A percentile compares a stretch with the other conserved stretches of the same genome.
These are phyloP conservation scores for Stegostoma tigrinum DNA, from an alignment of 2,113 vertebrate species.

Conservation along the genomic window DNA sequence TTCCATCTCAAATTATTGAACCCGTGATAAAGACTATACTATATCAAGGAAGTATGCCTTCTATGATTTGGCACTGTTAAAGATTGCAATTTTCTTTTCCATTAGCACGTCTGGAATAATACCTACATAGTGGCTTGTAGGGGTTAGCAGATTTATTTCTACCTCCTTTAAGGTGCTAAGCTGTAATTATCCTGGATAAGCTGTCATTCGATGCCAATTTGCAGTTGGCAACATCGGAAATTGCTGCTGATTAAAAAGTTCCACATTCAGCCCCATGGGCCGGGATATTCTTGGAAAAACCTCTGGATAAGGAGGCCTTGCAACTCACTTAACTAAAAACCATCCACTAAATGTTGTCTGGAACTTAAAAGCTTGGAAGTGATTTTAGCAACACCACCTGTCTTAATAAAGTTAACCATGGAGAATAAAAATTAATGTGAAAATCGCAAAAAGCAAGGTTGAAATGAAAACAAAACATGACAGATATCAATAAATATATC, in stretches of 20 bases:
- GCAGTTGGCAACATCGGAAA: not conserved
- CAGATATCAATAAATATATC: not conserved
- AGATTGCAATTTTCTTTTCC: not conserved
- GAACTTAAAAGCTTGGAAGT: not conserved
- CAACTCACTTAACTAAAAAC: not conserved
- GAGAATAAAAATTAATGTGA: not conserved
- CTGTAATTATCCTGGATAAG: not conserved
- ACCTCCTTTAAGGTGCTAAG: not conserved
- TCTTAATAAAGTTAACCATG: not conserved
- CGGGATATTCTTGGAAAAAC: not conserved
- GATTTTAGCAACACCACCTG: not conserved
- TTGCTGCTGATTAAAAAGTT: not conserved
- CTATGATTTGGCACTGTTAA: not conserved
- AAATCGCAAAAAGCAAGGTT: not conserved
- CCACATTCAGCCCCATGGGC: not conserved
- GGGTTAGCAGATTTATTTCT: not conserved
- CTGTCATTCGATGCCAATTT: not conserved
- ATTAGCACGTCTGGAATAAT: not conserved
- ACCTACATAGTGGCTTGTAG: not conserved
- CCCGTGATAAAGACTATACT: not conserved
- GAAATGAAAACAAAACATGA: not conserved
- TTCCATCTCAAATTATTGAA: not conserved
- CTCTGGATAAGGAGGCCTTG: not conserved
- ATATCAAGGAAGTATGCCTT: not conserved
- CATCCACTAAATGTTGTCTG: not conserved